Conservation (phyloP, 2,888 invertebrate species). For the Pheosia gnoma region DNA sequence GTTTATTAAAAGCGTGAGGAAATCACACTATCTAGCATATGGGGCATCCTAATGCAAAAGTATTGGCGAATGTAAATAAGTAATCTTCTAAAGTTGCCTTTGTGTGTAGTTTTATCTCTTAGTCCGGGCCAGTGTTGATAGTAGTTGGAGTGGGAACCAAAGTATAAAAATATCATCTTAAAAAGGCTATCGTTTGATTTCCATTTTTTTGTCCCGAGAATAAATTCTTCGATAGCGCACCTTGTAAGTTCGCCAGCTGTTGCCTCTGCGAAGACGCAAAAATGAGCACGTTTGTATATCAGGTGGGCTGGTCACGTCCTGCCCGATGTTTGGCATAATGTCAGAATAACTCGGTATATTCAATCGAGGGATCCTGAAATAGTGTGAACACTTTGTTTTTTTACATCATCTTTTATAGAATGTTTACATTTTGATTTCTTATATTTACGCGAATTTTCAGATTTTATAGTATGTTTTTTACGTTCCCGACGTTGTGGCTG, state of each 20-base stretch:
- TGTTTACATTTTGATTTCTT: too few species aligned
- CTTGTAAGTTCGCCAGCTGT: conserved; percentile 36
- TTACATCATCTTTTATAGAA: neutral
- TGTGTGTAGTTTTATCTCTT: neutral
- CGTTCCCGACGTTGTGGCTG: too few species aligned
- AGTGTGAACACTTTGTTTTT: neutral
- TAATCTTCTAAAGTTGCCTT: too few species aligned
- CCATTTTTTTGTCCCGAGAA: conserved; percentile 19
- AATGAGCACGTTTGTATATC: conserved; percentile 18
- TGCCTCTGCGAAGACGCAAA: conserved; percentile 25
- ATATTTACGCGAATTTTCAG: too few species aligned
- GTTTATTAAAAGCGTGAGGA: too few species aligned
- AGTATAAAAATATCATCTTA: neutral
- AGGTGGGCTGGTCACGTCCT: conserved; percentile 37
- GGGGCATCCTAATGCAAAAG: too few species aligned
- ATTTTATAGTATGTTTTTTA: too few species aligned
- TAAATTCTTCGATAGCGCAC: conserved; percentile 32
- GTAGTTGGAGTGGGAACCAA: neutral
- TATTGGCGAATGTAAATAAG: too few species aligned
- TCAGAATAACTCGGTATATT: conserved; percentile 21
- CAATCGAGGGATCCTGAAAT: conserved; percentile 9
- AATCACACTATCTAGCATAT: too few species aligned
- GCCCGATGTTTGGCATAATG: conserved; percentile 26
- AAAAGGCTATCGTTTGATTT: conserved; percentile 11
- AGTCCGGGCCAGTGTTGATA: neutral